A percentile compares a stretch with the other conserved stretches of the same genome.
phyloP scores from a whole-genome alignment of 2,113 vertebrate genomes.

The Prunella himalayana region DNA sequence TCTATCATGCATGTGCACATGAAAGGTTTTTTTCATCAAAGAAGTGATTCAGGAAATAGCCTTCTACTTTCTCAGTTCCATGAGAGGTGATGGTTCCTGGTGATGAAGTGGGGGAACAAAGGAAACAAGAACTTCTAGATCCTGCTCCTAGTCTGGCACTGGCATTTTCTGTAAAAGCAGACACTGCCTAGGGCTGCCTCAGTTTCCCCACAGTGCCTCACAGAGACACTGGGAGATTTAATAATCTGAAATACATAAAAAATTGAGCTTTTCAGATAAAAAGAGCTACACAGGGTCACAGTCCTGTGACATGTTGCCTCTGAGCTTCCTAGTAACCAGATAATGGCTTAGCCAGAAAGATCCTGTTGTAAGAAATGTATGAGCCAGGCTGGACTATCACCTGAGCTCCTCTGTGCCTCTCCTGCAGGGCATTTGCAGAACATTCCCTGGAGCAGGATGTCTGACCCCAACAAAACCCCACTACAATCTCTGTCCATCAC shows the following conservation, averaged over 20 bases:
- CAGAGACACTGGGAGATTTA: neutral
- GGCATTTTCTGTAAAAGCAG: neutral
- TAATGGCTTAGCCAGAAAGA: neutral
- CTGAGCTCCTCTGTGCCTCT: neutral
- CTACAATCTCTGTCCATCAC: neutral
- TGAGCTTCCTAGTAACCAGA: neutral
- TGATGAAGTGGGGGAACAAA: neutral
- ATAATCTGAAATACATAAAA: neutral
- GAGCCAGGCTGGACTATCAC: neutral
- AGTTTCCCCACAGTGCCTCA: neutral
- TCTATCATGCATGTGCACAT: neutral
- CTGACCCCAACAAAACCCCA: neutral
- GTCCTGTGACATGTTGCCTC: neutral
- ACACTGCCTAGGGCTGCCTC: neutral
- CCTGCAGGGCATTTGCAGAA: rapidly evolving
- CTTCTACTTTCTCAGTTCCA: neutral
- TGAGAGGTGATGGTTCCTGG: neutral
- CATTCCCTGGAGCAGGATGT: neutral
- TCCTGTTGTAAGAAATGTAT: neutral
- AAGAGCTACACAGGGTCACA: neutral
- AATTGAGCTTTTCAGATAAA: neutral
- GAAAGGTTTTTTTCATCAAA: neutral
- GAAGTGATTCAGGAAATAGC: neutral
- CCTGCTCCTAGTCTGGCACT: neutral
- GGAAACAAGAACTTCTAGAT: neutral